A percentile compares a stretch with the other conserved stretches of the same genome.
phyloP scores from a whole-genome alignment of 1,140 invertebrate genomes.

The Lordiphosa collinella region DNA sequence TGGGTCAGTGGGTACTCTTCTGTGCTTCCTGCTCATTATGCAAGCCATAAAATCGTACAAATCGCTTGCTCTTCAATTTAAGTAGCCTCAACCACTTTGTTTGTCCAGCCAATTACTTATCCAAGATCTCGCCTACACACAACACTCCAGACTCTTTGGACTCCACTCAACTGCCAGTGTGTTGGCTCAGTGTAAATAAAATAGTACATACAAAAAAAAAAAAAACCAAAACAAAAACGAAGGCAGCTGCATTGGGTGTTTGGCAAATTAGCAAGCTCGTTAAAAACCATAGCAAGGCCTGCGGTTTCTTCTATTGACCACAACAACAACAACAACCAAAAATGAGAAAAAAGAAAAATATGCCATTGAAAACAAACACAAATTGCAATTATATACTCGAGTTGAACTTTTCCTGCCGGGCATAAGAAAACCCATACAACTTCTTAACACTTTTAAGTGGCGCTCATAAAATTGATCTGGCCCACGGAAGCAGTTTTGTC shows the following conservation, averaged over 20 bases:
- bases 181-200: conserved; percentile 9
- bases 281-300: conserved; percentile 3
- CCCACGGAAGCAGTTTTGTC: conserved; percentile 1
- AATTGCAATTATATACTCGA: conserved; percentile 6
- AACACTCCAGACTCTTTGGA: not conserved
- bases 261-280: conserved; percentile 17
- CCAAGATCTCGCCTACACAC: not conserved
- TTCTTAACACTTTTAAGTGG: conserved; percentile 2
- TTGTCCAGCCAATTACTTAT: not conserved
- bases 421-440: not conserved
- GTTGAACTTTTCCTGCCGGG: not conserved
- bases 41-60: conserved; percentile 6
- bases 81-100: not conserved
- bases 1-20: conserved; percentile 10
- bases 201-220: not conserved
- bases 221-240: conserved; percentile 2
- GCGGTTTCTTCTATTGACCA: not conserved
- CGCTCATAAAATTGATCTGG: conserved; percentile 1
- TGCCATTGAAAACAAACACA: conserved; percentile 22
- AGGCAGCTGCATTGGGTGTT: conserved; percentile 8
- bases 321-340: too few relatives aligned
- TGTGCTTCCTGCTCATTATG: conserved; percentile 1
- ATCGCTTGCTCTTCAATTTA: conserved; percentile 7
- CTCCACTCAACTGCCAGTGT: not conserved
- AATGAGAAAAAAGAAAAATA: conserved; percentile 1